Conservation (phyloP, 2,888 invertebrate species). For the Melanargia galathea region DNA sequence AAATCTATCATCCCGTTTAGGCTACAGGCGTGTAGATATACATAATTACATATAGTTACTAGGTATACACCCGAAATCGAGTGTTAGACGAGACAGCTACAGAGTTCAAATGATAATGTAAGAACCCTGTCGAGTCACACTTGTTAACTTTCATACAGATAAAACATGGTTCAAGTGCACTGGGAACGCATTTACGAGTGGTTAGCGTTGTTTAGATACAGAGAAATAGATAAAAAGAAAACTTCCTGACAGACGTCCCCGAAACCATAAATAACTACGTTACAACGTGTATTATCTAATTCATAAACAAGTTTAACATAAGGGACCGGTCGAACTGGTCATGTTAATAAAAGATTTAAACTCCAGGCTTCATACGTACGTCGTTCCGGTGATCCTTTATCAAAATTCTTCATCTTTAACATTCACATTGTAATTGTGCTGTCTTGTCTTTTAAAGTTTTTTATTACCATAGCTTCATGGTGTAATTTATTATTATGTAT, state of each 20-base stretch:
- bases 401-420: conserved; percentile 29
- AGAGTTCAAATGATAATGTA: conserved; percentile 3
- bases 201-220: conserved; percentile 34
- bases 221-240: conserved; percentile 34
- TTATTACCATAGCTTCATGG: conserved; percentile 5
- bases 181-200: conserved; percentile 38
- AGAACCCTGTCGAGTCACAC: conserved; percentile 26
- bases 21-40: too few relatives aligned
- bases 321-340: conserved; percentile 28
- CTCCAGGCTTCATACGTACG: conserved; percentile 8
- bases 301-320: conserved; percentile 24
- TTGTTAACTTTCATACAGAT: conserved; percentile 41
- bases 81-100: too few relatives aligned
- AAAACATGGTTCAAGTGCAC: conserved; percentile 39
- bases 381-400: conserved; percentile 31
- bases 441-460: conserved; percentile 10
- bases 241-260: conserved; percentile 23
- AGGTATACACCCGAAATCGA: too few relatives aligned
- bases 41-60: too few relatives aligned
- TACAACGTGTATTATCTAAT: conserved; percentile 27
- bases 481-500: background rate
- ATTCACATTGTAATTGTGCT: conserved; percentile 25
- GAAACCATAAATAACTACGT: conserved; percentile 27
- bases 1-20: too few relatives aligned
- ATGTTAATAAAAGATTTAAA: conserved; percentile 26